Conservation (phyloP, 2,888 invertebrate genomes). For the Stenoptilia bipunctidactyla region DNA sequence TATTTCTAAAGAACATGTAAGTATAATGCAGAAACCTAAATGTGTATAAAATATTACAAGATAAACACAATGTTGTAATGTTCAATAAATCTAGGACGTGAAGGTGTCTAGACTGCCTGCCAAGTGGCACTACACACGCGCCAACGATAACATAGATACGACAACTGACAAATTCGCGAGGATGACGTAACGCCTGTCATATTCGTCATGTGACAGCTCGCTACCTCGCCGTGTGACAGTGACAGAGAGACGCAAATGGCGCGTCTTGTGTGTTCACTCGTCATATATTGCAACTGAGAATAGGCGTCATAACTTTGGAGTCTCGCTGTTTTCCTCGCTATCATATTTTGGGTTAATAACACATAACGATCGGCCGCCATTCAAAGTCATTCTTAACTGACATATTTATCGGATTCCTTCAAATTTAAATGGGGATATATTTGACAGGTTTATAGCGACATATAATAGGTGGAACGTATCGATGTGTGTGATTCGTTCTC, state of each 20-base stretch:
- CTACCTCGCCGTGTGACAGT: background rate
- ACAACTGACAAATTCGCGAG: conserved; percentile 24
- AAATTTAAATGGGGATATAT: background rate
- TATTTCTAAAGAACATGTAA: too few relatives aligned
- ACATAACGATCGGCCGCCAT: too few relatives aligned
- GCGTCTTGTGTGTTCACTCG: background rate
- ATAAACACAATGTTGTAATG: too few relatives aligned
- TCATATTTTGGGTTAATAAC: too few relatives aligned
- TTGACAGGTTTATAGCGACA: conserved; percentile 1
- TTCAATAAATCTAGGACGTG: background rate
- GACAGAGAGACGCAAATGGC: background rate
- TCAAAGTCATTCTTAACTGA: too few relatives aligned
- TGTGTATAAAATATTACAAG: too few relatives aligned
- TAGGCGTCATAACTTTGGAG: too few relatives aligned
- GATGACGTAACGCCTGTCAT: conserved; percentile 11
- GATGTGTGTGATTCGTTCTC: background rate
- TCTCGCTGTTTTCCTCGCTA: too few relatives aligned
- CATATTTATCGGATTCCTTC: too few relatives aligned
- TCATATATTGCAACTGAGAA: background rate
- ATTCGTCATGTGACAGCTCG: conserved; percentile 1
- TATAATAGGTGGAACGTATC: too few relatives aligned
- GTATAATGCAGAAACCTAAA: too few relatives aligned
- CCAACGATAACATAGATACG: conserved; percentile 16
- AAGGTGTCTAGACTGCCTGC: conserved; percentile 5
- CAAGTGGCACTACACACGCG: conserved; percentile 8